Base-by-base conservation (phyloP, 2,797 vertebrate species). In the Sciaenops ocellatus region DNA sequence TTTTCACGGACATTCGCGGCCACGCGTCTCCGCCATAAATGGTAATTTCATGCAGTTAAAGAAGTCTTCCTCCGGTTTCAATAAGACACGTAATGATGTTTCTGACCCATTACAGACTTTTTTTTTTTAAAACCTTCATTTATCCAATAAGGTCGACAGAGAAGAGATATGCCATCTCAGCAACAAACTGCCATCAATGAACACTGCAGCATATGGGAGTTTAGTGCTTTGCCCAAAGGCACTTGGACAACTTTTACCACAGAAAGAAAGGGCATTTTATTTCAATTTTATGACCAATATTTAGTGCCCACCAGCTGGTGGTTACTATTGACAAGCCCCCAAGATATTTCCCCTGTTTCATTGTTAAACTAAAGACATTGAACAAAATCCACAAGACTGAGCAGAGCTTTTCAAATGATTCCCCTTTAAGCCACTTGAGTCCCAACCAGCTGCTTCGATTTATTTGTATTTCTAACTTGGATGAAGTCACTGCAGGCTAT, bases 31-130 rank as follows among this genome's bases (percentile, higher is more conserved):
- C n/a, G 38, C 83, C 76, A 38, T 74, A 79, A 87, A 91, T 85
- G 42, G 85, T 88, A 86, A 89, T 92, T 69, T 86, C 78, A 85
- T 60, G 65, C 81, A 48, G 80, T 76, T 81, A 74, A 87, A 85
- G 74, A 46, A 69, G 60, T 59, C 72, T 82, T 87, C 79, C 52
- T 71, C 62, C 34, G 44, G 8, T 68, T 76, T 73, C 61, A 80
- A 17, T 66, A 12, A 87, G 66, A 79, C 64, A 48, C 69, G 26
- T 28, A 17, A 70, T 15, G 56, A 28, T 1, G 7, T 56, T 73
- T 79, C 63, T 54, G 60, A 82, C 68, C 65, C 34, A 44, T 65
- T 30, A 30, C 20, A 30, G 26, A n/a, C 7, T 59, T 65, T 12
- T 68, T 59, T 2, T 26, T 26, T 38, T 2, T 28, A 22, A 62